Conservation (phyloP, 2,888 invertebrate genomes). For the Drosophila barbarae region DNA sequence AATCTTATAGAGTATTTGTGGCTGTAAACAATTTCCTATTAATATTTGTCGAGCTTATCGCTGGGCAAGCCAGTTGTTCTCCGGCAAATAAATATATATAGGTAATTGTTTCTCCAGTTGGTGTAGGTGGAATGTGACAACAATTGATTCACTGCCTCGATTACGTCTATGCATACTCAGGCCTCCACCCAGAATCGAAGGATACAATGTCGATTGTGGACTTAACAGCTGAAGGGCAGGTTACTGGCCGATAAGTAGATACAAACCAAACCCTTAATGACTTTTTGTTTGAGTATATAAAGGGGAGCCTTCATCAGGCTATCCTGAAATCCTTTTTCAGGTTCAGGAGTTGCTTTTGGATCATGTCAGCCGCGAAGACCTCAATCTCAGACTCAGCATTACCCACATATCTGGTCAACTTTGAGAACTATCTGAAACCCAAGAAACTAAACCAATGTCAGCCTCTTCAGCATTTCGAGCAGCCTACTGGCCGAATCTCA, state of each 20-base stretch:
- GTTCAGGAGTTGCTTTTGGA: accelerated
- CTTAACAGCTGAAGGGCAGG: constrained; percentile 23
- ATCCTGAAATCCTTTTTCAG: neutral
- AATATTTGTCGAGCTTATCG: constrained; percentile 60
- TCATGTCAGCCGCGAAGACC: neutral
- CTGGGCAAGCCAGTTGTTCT: constrained; percentile 29
- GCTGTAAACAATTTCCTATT: constrained; percentile 50
- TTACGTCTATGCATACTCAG: constrained; percentile 16
- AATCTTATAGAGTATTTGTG: constrained; percentile 15
- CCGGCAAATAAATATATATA: constrained; percentile 45
- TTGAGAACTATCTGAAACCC: constrained; percentile 52
- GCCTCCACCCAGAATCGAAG: neutral
- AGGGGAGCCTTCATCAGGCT: neutral
- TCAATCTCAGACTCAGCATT: neutral
- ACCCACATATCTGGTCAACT: constrained; percentile 50
- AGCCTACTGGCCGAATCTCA: neutral
- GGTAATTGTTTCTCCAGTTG: constrained; percentile 49
- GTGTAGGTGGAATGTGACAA: constrained; percentile 38
- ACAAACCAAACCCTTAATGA: neutral
- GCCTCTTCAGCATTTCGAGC: constrained; percentile 51
- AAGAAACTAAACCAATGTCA: constrained; percentile 23
- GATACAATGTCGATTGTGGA: constrained; percentile 1
- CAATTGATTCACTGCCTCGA: constrained; percentile 30
- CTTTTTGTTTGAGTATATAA: constrained; percentile 9
- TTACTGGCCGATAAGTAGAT: neutral